Conservation (phyloP, 2,113 vertebrate species). For the Peromyscus californicus region DNA sequence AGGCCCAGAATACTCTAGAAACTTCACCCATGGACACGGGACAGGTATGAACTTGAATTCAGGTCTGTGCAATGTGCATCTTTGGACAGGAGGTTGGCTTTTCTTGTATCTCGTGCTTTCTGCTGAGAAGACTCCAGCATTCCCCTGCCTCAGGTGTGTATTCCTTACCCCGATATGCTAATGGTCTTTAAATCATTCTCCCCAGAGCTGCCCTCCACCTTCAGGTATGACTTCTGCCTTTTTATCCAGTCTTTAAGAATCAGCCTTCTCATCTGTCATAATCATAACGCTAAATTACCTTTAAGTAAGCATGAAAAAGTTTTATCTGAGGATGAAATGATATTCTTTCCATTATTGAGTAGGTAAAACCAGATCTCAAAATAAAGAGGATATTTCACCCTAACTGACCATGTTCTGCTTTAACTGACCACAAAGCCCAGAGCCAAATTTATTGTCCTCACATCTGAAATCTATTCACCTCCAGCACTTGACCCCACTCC, state of each 20-base stretch:
- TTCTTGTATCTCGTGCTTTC: background rate
- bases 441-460: background rate
- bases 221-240: background rate
- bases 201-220: background rate
- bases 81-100: background rate
- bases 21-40: background rate
- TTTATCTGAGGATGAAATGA: conserved; percentile 47
- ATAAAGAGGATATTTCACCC: conserved; percentile 1
- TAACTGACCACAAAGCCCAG: conserved; percentile 27
- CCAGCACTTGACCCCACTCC: background rate
- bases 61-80: background rate
- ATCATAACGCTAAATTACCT: conserved; percentile 73
- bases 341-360: conserved; percentile 6
- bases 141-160: background rate
- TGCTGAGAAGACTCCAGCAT: conserved; percentile 18
- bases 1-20: background rate
- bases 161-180: background rate
- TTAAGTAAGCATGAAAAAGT: conserved; percentile 70
- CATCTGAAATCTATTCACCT: background rate
- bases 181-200: conserved; percentile 22
- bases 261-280: conserved; percentile 35
- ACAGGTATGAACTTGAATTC: background rate
- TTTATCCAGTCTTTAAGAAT: conserved; percentile 47
- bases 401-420: background rate
- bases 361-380: conserved; percentile 16